These are phyloP conservation scores for Oceanites oceanicus DNA, from an alignment of 2,113 vertebrate genomes.

Conservation along the genomic window DNA sequence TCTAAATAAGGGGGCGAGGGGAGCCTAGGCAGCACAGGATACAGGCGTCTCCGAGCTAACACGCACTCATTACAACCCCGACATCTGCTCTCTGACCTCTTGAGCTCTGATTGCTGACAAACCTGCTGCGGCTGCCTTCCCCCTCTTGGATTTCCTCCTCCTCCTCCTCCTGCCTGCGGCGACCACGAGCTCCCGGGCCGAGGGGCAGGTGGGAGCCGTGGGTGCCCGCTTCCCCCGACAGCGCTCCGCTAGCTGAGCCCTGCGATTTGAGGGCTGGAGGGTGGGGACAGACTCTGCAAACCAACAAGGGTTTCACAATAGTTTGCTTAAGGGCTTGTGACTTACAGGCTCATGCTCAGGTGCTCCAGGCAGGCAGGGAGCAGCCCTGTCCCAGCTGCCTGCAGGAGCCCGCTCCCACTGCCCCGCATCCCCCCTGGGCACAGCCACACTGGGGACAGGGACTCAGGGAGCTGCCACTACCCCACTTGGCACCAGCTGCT, in stretches of 20 bases:
- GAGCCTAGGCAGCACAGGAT: not conserved
- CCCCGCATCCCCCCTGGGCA: not conserved
- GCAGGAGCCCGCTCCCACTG: not conserved
- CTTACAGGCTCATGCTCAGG: not conserved
- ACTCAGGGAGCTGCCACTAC: fast-evolving
- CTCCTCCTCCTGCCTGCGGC: not conserved
- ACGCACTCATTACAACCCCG: not conserved
- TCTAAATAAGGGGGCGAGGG: not conserved
- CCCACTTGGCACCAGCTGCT: not conserved
- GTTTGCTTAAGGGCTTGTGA: slow-evolving; percentile 48
- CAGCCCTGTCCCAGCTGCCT: not conserved
- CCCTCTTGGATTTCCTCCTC: slow-evolving; percentile 27
- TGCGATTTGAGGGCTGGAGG: not conserved
- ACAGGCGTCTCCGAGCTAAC: not conserved
- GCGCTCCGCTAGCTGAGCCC: not conserved
- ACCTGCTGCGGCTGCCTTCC: not conserved
- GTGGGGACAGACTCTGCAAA: not conserved
- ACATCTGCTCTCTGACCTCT: slow-evolving; percentile 60
- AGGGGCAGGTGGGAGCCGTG: not conserved
- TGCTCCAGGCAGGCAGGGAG: not conserved
- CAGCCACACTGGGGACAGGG: not conserved
- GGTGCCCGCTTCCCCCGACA: not conserved
- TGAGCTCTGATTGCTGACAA: not conserved
- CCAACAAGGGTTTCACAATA: slow-evolving; percentile 9
- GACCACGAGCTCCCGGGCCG: fast-evolving